Evolutionary conservation across 2,888 invertebrate species (phyloP).

Genomic region (Ophonus ardosiacus): DNA sequence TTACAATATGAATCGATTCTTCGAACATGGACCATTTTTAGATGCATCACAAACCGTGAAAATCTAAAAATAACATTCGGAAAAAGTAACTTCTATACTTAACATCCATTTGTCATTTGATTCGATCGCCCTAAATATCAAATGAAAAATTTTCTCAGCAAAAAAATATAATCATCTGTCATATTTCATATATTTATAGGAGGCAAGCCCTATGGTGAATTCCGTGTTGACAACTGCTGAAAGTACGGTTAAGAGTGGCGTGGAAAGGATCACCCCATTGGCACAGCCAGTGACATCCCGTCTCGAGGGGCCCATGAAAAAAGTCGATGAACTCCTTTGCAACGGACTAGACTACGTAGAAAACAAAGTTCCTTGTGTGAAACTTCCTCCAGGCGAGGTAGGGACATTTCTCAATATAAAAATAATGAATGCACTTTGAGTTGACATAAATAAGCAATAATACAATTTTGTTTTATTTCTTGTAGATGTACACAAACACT

Average conservation of each 20-base stretch:
- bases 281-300: slow-evolving; percentile 77
- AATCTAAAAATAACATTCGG: no score
- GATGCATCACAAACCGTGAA: no score
- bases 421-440: slow-evolving; percentile 69
- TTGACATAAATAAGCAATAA: background rate
- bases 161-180: background rate
- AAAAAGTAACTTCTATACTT: no score
- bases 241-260: slow-evolving; percentile 77
- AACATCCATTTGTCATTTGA: no score
- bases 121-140: no score
- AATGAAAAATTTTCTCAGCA: background rate
- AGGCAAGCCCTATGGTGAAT: slow-evolving; percentile 77
- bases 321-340: slow-evolving; percentile 78
- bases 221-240: slow-evolving; percentile 79
- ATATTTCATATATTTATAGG: slow-evolving; percentile 70
- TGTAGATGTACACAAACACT: slow-evolving; percentile 73
- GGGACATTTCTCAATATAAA: slow-evolving; percentile 24
- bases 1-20: no score
- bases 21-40: no score
- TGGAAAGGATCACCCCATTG: slow-evolving; percentile 77
- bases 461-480: background rate
- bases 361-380: slow-evolving; percentile 78
- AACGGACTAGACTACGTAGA: slow-evolving; percentile 78
- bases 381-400: slow-evolving; percentile 78
- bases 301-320: slow-evolving; percentile 77